Conservation (phyloP, 2,888 invertebrate species). For the Agriopis aurantiaria region DNA sequence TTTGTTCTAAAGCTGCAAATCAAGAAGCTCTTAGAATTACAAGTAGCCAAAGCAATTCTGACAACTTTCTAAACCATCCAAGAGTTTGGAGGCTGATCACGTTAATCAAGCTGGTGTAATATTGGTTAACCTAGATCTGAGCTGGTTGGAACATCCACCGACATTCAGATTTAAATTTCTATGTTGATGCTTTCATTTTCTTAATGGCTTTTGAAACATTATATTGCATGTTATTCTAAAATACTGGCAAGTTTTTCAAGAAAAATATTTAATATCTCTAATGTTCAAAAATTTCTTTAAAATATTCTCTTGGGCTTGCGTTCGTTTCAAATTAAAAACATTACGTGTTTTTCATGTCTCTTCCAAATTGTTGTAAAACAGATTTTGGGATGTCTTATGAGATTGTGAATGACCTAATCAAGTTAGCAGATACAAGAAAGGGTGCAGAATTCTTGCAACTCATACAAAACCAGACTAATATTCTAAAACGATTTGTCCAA, state of each 20-base stretch:
- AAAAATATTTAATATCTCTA: not conserved
- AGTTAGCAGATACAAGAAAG: not conserved
- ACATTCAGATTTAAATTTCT: slow-evolving; percentile 15
- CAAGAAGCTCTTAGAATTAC: slow-evolving; percentile 26
- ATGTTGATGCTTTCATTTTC: slow-evolving; percentile 11
- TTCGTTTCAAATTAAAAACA: too few relatives aligned
- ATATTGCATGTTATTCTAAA: slow-evolving; percentile 14
- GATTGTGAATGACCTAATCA: not conserved
- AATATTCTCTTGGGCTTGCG: not conserved
- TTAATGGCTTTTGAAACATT: slow-evolving; percentile 19
- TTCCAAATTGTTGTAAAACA: too few relatives aligned
- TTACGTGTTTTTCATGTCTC: too few relatives aligned
- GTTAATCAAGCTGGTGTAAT: slow-evolving; percentile 34
- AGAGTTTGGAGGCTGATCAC: slow-evolving; percentile 39
- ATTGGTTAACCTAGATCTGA: slow-evolving; percentile 30
- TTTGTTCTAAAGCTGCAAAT: slow-evolving; percentile 13
- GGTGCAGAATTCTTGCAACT: not conserved
- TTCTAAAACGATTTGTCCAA: not conserved
- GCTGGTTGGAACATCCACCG: slow-evolving; percentile 16
- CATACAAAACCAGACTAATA: not conserved
- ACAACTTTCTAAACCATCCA: slow-evolving; percentile 59
- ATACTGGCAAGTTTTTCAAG: slow-evolving; percentile 2
- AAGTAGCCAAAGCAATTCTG: slow-evolving; percentile 48
- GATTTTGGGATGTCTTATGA: too few relatives aligned
- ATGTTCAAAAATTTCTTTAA: too few relatives aligned